A percentile compares a stretch with the other conserved stretches of the same genome.
These are phyloP conservation scores for Condylura cristata DNA, from an alignment of 2,113 vertebrate species.

Conservation along the genomic window DNA sequence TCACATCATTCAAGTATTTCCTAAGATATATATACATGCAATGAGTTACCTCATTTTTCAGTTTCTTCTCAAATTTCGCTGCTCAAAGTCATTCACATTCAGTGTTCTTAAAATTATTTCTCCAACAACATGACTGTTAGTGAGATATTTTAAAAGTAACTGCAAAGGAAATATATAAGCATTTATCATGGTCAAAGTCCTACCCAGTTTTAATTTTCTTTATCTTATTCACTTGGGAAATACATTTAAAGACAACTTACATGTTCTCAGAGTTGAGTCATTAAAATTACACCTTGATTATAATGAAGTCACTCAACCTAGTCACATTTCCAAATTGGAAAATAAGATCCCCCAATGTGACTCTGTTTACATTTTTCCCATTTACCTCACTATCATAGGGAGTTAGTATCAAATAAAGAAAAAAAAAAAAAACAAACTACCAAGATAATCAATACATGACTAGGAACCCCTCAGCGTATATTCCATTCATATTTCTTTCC, in stretches of 20 bases:
- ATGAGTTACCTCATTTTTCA: background rate
- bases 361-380: background rate
- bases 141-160: conserved; percentile 32
- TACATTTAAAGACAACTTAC: background rate
- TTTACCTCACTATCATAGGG: background rate
- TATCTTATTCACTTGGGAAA: conserved; percentile 15
- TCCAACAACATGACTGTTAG: background rate
- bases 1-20: conserved; percentile 33
- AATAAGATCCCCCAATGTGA: background rate
- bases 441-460: background rate
- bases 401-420: background rate
- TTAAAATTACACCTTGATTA: background rate
- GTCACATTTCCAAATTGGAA: conserved; percentile 1
- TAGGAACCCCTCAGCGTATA: background rate
- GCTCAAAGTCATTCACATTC: background rate
- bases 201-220: background rate
- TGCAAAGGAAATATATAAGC: conserved; percentile 19
- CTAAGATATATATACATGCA: background rate
- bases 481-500: background rate
- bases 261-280: background rate
- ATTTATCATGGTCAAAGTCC: background rate
- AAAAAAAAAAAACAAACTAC: background rate
- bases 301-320: background rate
- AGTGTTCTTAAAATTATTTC: background rate
- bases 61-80: conserved; percentile 19